Evolutionary conservation across 2,888 invertebrate species (phyloP), one percentile per base, ranked within the genome.

Genomic region (Cheilosia vernalis): DNA sequence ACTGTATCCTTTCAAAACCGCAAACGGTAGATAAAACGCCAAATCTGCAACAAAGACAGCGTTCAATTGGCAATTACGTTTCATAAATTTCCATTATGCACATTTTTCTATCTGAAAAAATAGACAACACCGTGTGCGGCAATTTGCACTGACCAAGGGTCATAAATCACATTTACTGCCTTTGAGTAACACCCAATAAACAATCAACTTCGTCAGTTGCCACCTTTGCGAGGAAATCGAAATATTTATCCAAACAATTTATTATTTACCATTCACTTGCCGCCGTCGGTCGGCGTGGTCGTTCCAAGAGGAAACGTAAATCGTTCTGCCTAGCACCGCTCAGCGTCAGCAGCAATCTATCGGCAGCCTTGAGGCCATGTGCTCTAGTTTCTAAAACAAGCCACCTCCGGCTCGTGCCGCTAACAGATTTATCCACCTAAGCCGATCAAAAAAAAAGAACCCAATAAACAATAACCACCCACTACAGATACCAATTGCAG

Each of bases 371-470:
- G 81, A 77, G 51, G 61, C 56, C 56, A 47, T 67, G 42, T 76
- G 81, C 76, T 85, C 85, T 47, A 85, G 70, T 81, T 84, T 76
- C 5, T 30, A 58, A 40, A 37, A 49, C 1, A 55, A 70, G 64
- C 17, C 60, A 77, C 85, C 85, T 85, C 76, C 76, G 85, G 85
- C 85, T 81, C 76, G 85, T 85, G 85, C 81, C 85, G 53, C 37
- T 76, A 66, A 49, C 60, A 72, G 67, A 77, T 81, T 53, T 63
- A 77, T 61, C 40, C 51, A 69, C 55, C 69, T 60, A 30, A 70
- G 40, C 37, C 37, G 4, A 37, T 4, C 10, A 33, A 10, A 10
- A 56, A 17, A 66, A n/a, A n/a, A 33, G 13, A 42, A 66, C 30
- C 66, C 69, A 67, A 83, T 64, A 74, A 79, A 47, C 66, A 44